Evolutionary conservation across 2,888 invertebrate species (phyloP), one percentile per base, ranked within the genome.

Genomic region (Periphyllus acericola): DNA sequence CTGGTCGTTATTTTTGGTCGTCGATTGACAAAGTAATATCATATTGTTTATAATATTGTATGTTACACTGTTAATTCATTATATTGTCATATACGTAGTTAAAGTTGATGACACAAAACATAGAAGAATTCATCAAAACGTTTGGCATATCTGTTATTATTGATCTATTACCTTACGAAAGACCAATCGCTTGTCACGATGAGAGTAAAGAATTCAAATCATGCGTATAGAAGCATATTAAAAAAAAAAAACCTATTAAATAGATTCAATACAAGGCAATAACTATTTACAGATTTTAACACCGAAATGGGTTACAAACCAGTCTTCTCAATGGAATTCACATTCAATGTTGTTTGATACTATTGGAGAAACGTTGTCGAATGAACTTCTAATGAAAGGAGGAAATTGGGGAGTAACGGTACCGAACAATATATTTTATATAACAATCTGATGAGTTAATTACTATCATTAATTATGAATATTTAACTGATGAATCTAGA

Each of bases 351-450:
- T 82, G 3, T 52, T 25, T 25, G 52, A 82, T 71, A 34, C 34
- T 17, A 72, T 82, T 8, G 32, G 52, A 25, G 25, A 52, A 71
- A 14, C 21, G 1, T 72, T 71, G 52, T 46, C 34, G 6, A 52
- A 17, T 17, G 82, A 82, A 82, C 25, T 82, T 72, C 6, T 52
- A 17, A n/a, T 34, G 4, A 71, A 32, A 9, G 71, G 71, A 52
- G 46, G 29, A 6, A 17, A 52, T 71, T 72, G 82, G 32, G 82
- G 71, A 82, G 34, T 82, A 72, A 72, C 52, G 25, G 82, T 82
- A 52, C 11, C 14, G 1, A 46, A 29, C 29, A 25, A n/a, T n/a
- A n/a, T 52, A 19, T 19, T 52, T 36, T 76, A 29, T 52, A 29
- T 9, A 11, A 36, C 19, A 29, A 32, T 55, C 14, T 25, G 52